Evolutionary conservation across 1,140 invertebrate genomes (phyloP), one percentile per base, ranked within the genome.

Genomic region (Panagrolaimus sp.): DNA sequence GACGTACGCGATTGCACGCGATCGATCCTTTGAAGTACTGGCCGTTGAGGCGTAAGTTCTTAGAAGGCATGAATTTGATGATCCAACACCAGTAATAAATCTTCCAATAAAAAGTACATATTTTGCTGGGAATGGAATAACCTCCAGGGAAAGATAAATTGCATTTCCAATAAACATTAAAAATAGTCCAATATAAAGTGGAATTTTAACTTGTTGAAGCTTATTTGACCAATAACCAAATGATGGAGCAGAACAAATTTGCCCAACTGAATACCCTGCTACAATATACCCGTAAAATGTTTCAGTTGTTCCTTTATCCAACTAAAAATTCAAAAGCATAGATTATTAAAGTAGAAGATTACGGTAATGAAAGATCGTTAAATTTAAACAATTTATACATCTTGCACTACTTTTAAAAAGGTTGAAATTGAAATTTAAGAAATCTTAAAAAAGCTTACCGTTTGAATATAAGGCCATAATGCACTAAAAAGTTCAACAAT

Each of bases 401-500:
- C n/a, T n/a, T n/a, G n/a, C n/a, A n/a, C n/a, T n/a, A n/a, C n/a
- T n/a, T n/a, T n/a, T n/a, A n/a, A n/a, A n/a, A n/a, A n/a, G n/a
- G n/a, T n/a, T n/a, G n/a, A n/a, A n/a, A n/a, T n/a, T n/a, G n/a
- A n/a, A n/a, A n/a, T 38, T 38, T 4, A 38, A 38, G 32, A 2
- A 38, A 38, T 4, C 2, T 38, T 4, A 38, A 38, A 38, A 38
- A 38, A 21, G 77, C 77, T 72, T 76, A 85, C 85, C 66, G 82
- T 74, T 76, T 81, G 73, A 6, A 85, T 73, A 73, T 82, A 86
- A 4, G 84, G 84, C 83, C 84, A 85, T 62, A 75, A 55, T 38
- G 32, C 32, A 38, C 32, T 38, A 38, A 38, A 38, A 38, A 38
- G 32, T 4, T 2, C 7, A 4, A 38, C 32, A 38, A 38, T 38